These are phyloP conservation scores for Bagarius yarrelli DNA, from an alignment of 2,113 vertebrate genomes.

Conservation along the genomic window DNA sequence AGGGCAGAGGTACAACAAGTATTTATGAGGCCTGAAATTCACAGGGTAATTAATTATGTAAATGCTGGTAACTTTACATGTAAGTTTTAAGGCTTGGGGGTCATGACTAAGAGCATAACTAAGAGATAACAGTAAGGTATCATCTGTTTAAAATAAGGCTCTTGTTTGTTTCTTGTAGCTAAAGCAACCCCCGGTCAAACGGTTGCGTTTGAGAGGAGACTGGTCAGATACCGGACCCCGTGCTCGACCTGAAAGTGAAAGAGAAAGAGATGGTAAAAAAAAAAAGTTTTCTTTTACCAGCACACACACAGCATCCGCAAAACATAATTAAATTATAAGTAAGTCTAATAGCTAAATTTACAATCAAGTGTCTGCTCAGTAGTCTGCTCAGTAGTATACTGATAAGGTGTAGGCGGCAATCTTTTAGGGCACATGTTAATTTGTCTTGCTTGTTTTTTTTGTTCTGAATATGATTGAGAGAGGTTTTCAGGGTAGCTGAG, in stretches of 20 bases:
- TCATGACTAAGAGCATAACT: slow-evolving; percentile 26
- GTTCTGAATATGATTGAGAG: slow-evolving; percentile 7
- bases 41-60: too few relatives aligned
- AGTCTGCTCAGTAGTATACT: slow-evolving; percentile 17
- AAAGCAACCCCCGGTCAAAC: slow-evolving; percentile 93
- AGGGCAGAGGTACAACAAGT: background rate
- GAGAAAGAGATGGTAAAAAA: slow-evolving; percentile 90
- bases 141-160: too few relatives aligned
- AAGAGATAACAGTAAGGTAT: background rate
- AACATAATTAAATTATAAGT: background rate
- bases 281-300: background rate
- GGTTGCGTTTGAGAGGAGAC: slow-evolving; percentile 90
- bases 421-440: slow-evolving; percentile 5
- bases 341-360: background rate
- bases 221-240: slow-evolving; percentile 98
- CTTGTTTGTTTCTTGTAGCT: slow-evolving; percentile 70
- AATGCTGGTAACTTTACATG: background rate
- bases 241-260: slow-evolving; percentile 94
- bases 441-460: slow-evolving; percentile 1
- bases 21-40: background rate
- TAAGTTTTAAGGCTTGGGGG: slow-evolving; percentile 9
- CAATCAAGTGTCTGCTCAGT: background rate
- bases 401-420: slow-evolving; percentile 1
- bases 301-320: slow-evolving; percentile 8
- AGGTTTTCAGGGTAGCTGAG: slow-evolving; percentile 1